phyloP scores from a whole-genome alignment of 1,140 invertebrate genomes.

The Drosophila biarmipes region DNA sequence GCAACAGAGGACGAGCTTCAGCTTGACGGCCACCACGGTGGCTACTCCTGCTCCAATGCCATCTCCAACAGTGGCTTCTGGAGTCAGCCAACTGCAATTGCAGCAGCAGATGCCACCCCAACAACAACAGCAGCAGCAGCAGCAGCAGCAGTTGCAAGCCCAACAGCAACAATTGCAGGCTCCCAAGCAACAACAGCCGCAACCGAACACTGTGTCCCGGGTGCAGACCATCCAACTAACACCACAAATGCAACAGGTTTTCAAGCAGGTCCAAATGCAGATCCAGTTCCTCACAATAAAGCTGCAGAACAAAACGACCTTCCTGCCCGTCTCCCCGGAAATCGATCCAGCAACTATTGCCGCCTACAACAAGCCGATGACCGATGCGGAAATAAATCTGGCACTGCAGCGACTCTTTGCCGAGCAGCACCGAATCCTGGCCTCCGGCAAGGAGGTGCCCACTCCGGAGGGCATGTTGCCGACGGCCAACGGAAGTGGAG shows the following conservation, averaged over 20 bases:
- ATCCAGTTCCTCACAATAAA: conserved; percentile 86
- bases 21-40: conserved; percentile 37
- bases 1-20: conserved; percentile 51
- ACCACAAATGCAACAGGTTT: conserved; percentile 86
- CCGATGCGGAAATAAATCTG: conserved; percentile 83
- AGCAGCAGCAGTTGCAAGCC: conserved; percentile 61
- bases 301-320: conserved; percentile 79
- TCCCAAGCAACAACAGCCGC: conserved; percentile 44
- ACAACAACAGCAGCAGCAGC: conserved; percentile 32
- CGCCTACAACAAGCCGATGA: conserved; percentile 81
- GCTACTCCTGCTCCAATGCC: conserved; percentile 15
- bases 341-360: conserved; percentile 74
- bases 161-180: conserved; percentile 46
- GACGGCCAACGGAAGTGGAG: conserved; percentile 51
- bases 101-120: conserved; percentile 18
- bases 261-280: conserved; percentile 87
- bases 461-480: conserved; percentile 84
- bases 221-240: conserved; percentile 87
- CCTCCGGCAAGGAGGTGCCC: conserved; percentile 87
- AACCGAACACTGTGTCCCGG: conserved; percentile 84
- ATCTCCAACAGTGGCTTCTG: conserved; percentile 23
- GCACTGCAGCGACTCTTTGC: conserved; percentile 86
- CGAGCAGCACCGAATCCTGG: conserved; percentile 88
- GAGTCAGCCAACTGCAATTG: conserved; percentile 44
- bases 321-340: conserved; percentile 63